Conservation (phyloP, 2,797 vertebrate genomes). For the Sebastes nivosus region DNA sequence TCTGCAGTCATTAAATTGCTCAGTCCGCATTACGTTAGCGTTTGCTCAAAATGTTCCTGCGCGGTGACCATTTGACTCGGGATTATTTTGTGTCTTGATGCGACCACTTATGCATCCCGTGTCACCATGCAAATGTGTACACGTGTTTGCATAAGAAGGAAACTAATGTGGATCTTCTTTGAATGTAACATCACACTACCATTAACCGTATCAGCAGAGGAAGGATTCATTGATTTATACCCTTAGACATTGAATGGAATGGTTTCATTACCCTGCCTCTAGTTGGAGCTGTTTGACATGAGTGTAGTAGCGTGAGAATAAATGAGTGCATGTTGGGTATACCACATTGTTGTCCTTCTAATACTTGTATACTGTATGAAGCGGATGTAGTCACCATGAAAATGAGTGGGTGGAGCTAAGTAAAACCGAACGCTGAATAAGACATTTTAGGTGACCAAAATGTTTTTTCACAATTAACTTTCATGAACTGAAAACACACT, state of each 20-base stretch:
- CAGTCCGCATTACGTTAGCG: constrained; percentile 6
- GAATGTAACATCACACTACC: constrained; percentile 19
- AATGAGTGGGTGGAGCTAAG: too few species aligned
- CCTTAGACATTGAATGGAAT: neutral
- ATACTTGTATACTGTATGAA: too few species aligned
- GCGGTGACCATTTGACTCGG: constrained; percentile 2
- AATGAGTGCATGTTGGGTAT: neutral
- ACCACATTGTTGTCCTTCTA: constrained; percentile 2
- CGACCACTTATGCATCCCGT: constrained; percentile 35
- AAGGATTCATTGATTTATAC: neutral
- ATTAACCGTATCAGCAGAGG: neutral
- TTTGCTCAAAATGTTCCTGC: constrained; percentile 20
- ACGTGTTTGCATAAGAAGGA: constrained; percentile 37
- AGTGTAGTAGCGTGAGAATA: neutral
- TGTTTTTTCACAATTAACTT: too few species aligned
- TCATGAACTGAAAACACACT: too few species aligned
- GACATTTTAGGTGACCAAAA: too few species aligned
- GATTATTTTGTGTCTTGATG: constrained; percentile 35
- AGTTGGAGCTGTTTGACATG: neutral
- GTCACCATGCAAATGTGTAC: constrained; percentile 46
- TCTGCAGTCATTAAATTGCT: constrained; percentile 43
- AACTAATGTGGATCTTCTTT: constrained; percentile 37
- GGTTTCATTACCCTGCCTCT: neutral
- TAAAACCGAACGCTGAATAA: too few species aligned
- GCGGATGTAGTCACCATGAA: too few species aligned